phyloP scores from a whole-genome alignment of 1,140 invertebrate species.

The Zaprionus lachaisei region DNA sequence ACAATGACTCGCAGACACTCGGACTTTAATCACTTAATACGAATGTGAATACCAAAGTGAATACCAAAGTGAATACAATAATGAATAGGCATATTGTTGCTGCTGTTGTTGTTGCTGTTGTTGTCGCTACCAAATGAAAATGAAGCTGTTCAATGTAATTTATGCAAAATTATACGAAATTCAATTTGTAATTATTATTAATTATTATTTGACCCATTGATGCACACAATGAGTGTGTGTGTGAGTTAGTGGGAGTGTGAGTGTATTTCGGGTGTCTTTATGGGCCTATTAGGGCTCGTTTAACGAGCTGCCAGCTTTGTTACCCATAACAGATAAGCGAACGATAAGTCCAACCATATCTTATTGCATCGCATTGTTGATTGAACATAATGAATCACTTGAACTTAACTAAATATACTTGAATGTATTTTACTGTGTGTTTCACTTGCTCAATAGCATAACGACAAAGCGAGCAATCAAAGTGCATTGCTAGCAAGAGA shows the following conservation, averaged over 20 bases:
- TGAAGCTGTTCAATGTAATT: constrained; percentile 20
- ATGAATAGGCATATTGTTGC: constrained; percentile 3
- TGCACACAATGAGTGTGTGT: neutral
- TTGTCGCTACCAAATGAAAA: constrained; percentile 15
- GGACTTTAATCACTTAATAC: constrained; percentile 15
- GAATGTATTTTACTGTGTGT: neutral
- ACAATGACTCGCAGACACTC: constrained; percentile 13
- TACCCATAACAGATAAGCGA: neutral
- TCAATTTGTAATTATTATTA: constrained; percentile 37
- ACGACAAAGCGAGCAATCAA: neutral
- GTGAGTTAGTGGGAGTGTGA: neutral
- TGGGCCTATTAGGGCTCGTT: neutral
- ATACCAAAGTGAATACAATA: constrained; percentile 7
- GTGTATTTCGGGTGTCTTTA: neutral
- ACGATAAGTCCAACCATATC: neutral
- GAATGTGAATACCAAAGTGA: constrained; percentile 13
- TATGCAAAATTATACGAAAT: constrained; percentile 25
- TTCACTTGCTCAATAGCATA: no score
- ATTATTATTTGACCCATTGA: constrained; percentile 18
- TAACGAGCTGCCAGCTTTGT: neutral
- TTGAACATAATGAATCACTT: neutral
- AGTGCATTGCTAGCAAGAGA: neutral
- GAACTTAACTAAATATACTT: neutral
- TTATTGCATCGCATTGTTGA: neutral
- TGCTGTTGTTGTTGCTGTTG: neutral